Percentiles rank a stretch among this genome's conserved stretches.
phyloP scores from a whole-genome alignment of 2,797 vertebrate genomes.

The Rhinichthys osculus region DNA sequence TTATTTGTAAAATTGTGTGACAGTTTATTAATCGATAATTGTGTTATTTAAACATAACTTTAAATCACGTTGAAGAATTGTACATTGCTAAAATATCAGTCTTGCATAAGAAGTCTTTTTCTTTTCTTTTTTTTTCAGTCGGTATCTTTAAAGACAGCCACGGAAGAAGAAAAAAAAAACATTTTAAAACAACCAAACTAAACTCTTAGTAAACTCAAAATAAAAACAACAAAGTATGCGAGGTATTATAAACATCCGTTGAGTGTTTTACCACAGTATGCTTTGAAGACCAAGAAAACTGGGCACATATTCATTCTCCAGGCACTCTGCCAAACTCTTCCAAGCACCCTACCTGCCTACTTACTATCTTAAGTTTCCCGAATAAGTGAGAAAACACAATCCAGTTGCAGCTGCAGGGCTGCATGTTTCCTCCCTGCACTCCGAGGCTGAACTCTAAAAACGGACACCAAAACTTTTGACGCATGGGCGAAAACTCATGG shows the following conservation, averaged over 20 bases:
- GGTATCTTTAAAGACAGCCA: neutral
- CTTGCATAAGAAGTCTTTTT: neutral
- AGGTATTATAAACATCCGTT: constrained; percentile 34
- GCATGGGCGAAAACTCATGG: constrained; percentile 49
- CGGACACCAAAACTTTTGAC: constrained; percentile 73
- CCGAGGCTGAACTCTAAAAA: constrained; percentile 72
- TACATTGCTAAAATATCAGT: neutral
- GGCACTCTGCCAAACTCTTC: constrained; percentile 85
- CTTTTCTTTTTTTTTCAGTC: neutral
- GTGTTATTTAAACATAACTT: neutral
- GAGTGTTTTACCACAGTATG: constrained; percentile 44
- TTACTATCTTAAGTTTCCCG: constrained; percentile 80
- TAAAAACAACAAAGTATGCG: constrained; percentile 32
- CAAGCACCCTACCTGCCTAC: constrained; percentile 84
- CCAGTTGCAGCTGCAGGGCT: constrained; percentile 73
- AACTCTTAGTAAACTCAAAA: neutral
- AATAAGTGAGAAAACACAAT: constrained; percentile 76
- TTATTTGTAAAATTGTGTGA: neutral
- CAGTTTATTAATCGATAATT: neutral
- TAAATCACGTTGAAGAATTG: neutral
- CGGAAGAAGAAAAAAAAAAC: neutral
- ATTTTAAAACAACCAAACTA: neutral
- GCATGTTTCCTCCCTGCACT: constrained; percentile 77
- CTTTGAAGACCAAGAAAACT: constrained; percentile 66
- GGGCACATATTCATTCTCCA: constrained; percentile 79